Base-by-base conservation (phyloP, 53 echinoderm and acorn worm species). In the Actinopyga echinites region DNA sequence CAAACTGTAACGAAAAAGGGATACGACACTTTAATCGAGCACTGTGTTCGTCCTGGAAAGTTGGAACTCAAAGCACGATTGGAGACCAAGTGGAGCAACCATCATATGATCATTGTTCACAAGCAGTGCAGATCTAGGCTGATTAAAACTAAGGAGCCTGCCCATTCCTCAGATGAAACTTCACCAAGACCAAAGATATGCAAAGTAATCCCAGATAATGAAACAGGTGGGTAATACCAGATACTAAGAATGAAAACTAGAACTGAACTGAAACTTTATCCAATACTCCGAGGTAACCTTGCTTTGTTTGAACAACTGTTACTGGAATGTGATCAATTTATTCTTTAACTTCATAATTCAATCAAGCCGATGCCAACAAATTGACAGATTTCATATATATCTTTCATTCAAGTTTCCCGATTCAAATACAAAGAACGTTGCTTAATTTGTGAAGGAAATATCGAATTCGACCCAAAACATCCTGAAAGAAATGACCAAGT, bases 381-480 rank as follows among this genome's bases (percentile, higher is more conserved):
- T 37, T 37, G 37, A 37, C 37, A 37, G 37, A 37, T 37, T 37
- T 37, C 37, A 37, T 37, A 5, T 7, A 37, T 37, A 37, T 37
- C 37, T 37, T 37, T 37, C 37, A 37, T 37, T 37, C 37, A 37
- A 37, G 37, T 82, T 81, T 57, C 74, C 6, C 74, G 83, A 83
- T 88, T 88, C 79, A 65, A 78, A 35, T 88, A 88, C 49, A 88
- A 74, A 83, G 75, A 88, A 30, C 83, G 83, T 71, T 88, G 88
- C 40, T n/a, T 88, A 74, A 88, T 88, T 74, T 88, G 88, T 60
- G 60, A 88, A 29, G 88, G 83, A 60, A 73, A 88, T 73, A 83
- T 88, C 61, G 59, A 83, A 29, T 31, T 83, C 26, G 74, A 83
- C 82, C 83, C 83, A 83, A 82, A 25, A 28, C 88, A 88, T 88